phyloP scores from a whole-genome alignment of 2,113 vertebrate genomes.

The Emydocephalus ijimae region DNA sequence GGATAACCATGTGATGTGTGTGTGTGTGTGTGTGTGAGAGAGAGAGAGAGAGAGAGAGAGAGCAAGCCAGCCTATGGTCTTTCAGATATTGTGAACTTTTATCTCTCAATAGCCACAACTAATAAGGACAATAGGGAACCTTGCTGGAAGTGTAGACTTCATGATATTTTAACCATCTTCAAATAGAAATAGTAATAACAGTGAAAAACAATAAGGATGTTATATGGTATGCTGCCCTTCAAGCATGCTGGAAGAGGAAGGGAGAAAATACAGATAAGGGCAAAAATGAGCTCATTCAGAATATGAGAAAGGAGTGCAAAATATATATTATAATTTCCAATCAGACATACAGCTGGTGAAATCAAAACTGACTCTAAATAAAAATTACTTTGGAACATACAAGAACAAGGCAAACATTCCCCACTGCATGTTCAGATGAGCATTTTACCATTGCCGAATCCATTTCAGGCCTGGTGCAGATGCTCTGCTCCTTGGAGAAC shows the following conservation, averaged over 20 bases:
- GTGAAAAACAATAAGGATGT: neutral
- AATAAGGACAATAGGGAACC: neutral
- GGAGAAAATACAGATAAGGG: neutral
- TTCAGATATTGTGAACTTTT: neutral
- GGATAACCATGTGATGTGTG: neutral
- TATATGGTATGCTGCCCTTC: neutral
- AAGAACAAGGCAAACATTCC: constrained; percentile 22
- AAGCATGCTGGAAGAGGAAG: neutral
- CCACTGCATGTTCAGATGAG: neutral
- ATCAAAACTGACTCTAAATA: neutral
- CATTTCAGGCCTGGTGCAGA: neutral
- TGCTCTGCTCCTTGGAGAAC: neutral
- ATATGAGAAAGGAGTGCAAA: neutral
- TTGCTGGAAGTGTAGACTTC: neutral
- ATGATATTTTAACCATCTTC: neutral
- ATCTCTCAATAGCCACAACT: neutral
- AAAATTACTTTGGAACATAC: neutral
- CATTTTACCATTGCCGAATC: neutral
- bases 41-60: neutral
- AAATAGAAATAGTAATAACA: neutral
- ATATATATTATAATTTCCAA: neutral
- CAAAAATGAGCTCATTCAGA: constrained; percentile 11
- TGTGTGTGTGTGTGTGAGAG: neutral
- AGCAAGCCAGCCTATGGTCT: neutral
- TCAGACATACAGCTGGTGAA: neutral